A percentile compares a stretch with the other conserved stretches of the same genome.
These are phyloP conservation scores for Homarus gammarus DNA, from an alignment of 2,888 invertebrate genomes.

Conservation along the genomic window DNA sequence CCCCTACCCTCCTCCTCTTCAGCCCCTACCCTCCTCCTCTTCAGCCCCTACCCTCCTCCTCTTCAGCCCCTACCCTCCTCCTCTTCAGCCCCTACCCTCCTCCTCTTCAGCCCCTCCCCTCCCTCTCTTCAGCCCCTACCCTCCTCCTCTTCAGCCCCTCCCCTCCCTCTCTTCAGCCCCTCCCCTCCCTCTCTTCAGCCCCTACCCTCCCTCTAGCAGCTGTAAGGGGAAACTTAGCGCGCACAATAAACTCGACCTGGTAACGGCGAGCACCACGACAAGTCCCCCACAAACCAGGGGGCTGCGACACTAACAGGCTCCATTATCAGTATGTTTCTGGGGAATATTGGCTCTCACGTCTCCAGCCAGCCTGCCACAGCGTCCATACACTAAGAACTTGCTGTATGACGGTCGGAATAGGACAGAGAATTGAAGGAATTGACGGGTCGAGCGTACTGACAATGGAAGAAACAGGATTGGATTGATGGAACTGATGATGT, in stretches of 20 bases:
- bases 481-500: background rate
- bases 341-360: background rate
- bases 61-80: background rate
- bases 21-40: background rate
- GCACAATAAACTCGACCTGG: background rate
- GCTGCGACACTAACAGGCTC: background rate
- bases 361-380: background rate
- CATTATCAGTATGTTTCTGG: background rate
- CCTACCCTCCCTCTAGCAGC: background rate
- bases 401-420: background rate
- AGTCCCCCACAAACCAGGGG: background rate
- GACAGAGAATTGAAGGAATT: background rate
- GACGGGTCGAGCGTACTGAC: background rate
- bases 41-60: background rate
- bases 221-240: background rate
- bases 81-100: background rate
- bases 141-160: background rate
- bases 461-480: background rate
- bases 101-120: background rate
- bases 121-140: background rate
- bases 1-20: background rate
- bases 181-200: background rate
- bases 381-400: background rate
- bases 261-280: background rate
- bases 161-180: background rate